Evolutionary conservation across 2,888 invertebrate genomes (phyloP), one percentile per base, ranked within the genome.

Genomic region (Harpalus rufipes): DNA sequence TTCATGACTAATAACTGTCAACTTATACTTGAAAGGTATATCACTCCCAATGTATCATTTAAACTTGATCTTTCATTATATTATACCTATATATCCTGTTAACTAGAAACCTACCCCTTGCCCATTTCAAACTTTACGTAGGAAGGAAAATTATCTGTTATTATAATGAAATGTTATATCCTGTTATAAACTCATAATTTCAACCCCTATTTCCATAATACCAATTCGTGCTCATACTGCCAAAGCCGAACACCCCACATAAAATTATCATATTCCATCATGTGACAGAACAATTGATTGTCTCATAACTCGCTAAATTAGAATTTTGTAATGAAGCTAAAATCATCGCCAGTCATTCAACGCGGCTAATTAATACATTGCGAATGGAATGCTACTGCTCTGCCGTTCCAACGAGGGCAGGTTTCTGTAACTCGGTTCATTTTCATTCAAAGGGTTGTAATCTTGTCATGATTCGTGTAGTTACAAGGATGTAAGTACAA

Each of bases 261-360:
- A 63, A 63, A 63, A 63, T 63, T 63, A 63, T 63, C 63, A 63
- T 63, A 63, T 63, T 63, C 63, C 63, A 63, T 63, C 63, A 63
- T 12, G 12, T 12, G 21, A 63, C 63, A 18, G 21, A 63, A 63
- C 63, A 63, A 63, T 63, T 63, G 63, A 63, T 63, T 63, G 21
- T 21, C 21, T 12, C 63, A 63, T 63, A 63, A 63, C 63, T 63
- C 63, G 63, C 63, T 63, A 63, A 63, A 63, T 63, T 63, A 63
- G 63, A 63, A 63, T 21, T 63, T 63, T 25, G 63, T 25, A 21
- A 25, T 25, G 63, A 63, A 21, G 63, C 25, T 25, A 63, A 63
- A 63, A 63, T 63, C 63, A 63, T 18, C 63, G 12, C 10, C 21
- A 21, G 16, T 12, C 63, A 63, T 63, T 63, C 63, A 25, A 7